These are phyloP conservation scores for Silurus lanzhouensis DNA, from an alignment of 2,797 vertebrate genomes.

Conservation along the genomic window DNA sequence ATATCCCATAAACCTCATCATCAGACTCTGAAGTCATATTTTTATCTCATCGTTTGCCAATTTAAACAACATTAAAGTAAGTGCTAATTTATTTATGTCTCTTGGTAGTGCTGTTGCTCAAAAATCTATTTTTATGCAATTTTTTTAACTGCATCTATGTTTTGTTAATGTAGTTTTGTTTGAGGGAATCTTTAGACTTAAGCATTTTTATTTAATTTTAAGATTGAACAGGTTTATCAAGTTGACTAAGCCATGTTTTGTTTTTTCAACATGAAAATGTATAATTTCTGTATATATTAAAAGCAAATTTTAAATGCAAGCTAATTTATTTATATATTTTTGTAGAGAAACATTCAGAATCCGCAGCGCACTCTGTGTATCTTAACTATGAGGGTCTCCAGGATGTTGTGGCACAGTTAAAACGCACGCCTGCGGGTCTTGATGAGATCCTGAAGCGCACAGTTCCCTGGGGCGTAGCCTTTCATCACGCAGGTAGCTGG, in stretches of 20 bases:
- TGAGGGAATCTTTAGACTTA: too few relatives aligned
- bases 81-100: background rate
- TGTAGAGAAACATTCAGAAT: slow-evolving; percentile 46
- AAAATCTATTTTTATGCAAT: background rate
- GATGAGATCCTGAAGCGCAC: slow-evolving; percentile 87
- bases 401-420: slow-evolving; percentile 87
- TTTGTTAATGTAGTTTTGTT: background rate
- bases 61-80: background rate
- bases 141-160: background rate
- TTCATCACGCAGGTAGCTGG: slow-evolving; percentile 91
- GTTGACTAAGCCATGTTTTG: too few relatives aligned
- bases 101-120: background rate
- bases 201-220: too few relatives aligned
- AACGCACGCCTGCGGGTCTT: slow-evolving; percentile 83
- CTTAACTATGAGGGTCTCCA: slow-evolving; percentile 78
- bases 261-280: too few relatives aligned
- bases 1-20: background rate
- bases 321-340: background rate
- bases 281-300: background rate
- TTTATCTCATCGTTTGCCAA: background rate
- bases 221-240: too few relatives aligned
- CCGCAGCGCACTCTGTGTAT: slow-evolving; percentile 66
- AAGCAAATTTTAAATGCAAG: background rate
- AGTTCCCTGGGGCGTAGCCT: slow-evolving; percentile 91
- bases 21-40: background rate